Evolutionary conservation across 2,797 vertebrate species (phyloP).

Genomic region (Huso huso): DNA sequence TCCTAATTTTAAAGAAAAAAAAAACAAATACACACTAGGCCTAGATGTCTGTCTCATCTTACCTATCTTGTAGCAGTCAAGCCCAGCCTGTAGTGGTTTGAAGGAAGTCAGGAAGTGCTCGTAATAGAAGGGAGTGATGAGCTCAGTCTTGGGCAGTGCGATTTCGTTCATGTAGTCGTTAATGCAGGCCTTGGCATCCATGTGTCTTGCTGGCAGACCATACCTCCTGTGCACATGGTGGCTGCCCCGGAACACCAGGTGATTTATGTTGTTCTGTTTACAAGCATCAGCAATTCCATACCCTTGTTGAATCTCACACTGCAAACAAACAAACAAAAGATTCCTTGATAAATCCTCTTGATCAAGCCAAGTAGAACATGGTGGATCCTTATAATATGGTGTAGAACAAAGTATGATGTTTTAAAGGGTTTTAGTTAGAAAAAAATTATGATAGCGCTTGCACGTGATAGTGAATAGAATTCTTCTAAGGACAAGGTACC

Average conservation of each 20-base stretch:
- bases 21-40: neutral
- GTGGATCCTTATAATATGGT: neutral
- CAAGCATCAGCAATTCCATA: conserved; percentile 12
- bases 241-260: conserved; percentile 12
- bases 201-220: conserved; percentile 13
- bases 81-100: conserved; percentile 12
- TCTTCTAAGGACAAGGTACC: neutral
- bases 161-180: conserved; percentile 15
- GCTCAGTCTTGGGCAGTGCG: conserved; percentile 16
- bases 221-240: conserved; percentile 21
- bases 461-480: neutral
- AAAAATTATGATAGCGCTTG: neutral
- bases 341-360: neutral
- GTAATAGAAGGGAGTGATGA: conserved; percentile 15
- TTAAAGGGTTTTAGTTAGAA: neutral
- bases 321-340: neutral
- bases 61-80: conserved; percentile 18
- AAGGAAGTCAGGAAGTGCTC: conserved; percentile 17
- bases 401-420: neutral
- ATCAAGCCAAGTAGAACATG: neutral
- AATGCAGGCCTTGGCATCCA: conserved; percentile 21
- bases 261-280: conserved; percentile 6
- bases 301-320: conserved; percentile 18
- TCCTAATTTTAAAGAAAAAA: too few relatives aligned
- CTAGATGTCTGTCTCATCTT: neutral